Evolutionary conservation across 2,888 invertebrate species (phyloP), one percentile per base, ranked within the genome.

Genomic region (Buathra laborator): DNA sequence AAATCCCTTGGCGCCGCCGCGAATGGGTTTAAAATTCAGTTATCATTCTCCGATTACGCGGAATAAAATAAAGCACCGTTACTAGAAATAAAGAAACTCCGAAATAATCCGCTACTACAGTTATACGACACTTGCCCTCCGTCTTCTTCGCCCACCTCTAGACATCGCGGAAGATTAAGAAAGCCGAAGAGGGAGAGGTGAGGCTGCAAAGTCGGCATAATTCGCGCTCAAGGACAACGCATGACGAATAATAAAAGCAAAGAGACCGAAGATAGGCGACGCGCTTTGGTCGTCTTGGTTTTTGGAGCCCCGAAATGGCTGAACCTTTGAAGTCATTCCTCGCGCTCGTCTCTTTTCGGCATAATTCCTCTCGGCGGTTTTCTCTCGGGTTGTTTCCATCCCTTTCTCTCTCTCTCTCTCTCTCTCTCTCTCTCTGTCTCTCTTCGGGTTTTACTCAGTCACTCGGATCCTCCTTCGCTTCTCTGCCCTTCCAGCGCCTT

Each of bases 321-420:
- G 78, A 81, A 76, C 86, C 91, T 91, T 91, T 91, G 90, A 91
- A 90, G 90, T 89, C 85, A 59, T 81, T 81, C 81, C 68, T 84
- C 68, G 59, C 64, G 84, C 84, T 77, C 72, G 87, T 89, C 84
- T 85, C 84, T 87, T 86, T 87, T 87, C 88, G 88, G 88, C 89
- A 89, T 90, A 90, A 91, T 89, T 82, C 75, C 81, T 68, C 75
- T 85, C 80, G 44, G 32, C 53, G 81, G 83, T 79, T 82, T 24
- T 24, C 84, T 72, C 71, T 81, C 81, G 68, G 74, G 24, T 24
- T 24, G 24, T 5, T 37, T 9, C 6, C 7, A 5, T 9, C 37
- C 9, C 37, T 37, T 2, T 2, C 37, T 37, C 37, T 37, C 37
- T 4, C 37, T 37, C 37, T 6, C 37, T 4, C 2, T 6, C 5